phyloP scores from a whole-genome alignment of 1,140 invertebrate species.

The Lordiphosa clarofinis region DNA sequence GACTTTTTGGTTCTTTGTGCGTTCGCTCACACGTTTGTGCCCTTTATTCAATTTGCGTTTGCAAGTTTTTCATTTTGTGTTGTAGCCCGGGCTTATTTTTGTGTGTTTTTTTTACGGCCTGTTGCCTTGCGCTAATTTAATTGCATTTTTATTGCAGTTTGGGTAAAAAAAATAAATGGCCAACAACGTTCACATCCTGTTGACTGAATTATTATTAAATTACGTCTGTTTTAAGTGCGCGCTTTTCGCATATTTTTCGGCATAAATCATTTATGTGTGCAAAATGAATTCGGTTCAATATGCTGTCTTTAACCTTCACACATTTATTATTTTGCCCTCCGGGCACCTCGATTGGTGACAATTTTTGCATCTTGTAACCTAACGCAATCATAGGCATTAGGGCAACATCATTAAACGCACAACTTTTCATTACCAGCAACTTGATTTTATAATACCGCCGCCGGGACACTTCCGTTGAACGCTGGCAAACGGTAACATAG shows the following conservation, averaged over 20 bases:
- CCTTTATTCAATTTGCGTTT: constrained; percentile 58
- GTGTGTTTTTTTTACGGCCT: constrained; percentile 35
- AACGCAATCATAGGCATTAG: constrained; percentile 24
- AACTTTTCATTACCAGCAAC: constrained; percentile 66
- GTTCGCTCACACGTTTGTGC: constrained; percentile 14
- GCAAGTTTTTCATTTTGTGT: constrained; percentile 32
- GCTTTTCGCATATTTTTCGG: constrained; percentile 23
- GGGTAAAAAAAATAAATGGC: constrained; percentile 22
- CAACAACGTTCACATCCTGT: constrained; percentile 9
- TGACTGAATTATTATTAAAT: constrained; percentile 44
- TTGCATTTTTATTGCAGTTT: constrained; percentile 74
- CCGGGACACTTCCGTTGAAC: constrained; percentile 37
- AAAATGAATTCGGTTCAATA: constrained; percentile 20
- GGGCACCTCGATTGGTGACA: constrained; percentile 1
- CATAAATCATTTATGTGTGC: constrained; percentile 29
- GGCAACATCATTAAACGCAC: constrained; percentile 50
- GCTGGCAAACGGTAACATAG: constrained; percentile 33
- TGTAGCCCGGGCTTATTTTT: constrained; percentile 1
- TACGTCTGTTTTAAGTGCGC: constrained; percentile 27
- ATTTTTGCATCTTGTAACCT: constrained; percentile 24
- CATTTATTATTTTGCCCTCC: too few relatives aligned
- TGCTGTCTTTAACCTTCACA: background rate
- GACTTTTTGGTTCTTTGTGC: constrained; percentile 23
- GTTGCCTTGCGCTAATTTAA: constrained; percentile 69
- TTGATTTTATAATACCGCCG: constrained; percentile 42